These are phyloP conservation scores for Portunus trituberculatus DNA, from an alignment of 1,140 invertebrate species.

Conservation along the genomic window DNA sequence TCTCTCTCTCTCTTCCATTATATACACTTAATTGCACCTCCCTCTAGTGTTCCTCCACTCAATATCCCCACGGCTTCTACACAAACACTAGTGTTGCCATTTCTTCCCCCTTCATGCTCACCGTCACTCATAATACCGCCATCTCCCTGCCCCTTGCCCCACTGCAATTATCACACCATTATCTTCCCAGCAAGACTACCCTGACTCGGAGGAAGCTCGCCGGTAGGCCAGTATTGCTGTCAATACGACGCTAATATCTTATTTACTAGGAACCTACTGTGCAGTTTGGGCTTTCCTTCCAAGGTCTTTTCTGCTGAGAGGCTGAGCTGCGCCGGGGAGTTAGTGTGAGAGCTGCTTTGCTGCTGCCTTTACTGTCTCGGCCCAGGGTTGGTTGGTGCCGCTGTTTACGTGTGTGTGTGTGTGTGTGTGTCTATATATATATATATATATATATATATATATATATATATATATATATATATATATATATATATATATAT, in stretches of 20 bases:
- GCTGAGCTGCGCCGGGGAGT: no score
- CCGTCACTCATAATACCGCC: neutral
- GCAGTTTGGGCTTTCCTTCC: neutral
- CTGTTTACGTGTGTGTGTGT: no score
- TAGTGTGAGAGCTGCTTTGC: no score
- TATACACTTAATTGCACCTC: neutral
- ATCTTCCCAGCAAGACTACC: neutral
- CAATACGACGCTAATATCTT: neutral
- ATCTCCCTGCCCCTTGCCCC: neutral
- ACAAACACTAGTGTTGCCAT: neutral
- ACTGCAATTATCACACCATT: neutral
- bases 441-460: no score
- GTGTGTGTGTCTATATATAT: no score
- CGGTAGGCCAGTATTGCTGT: neutral
- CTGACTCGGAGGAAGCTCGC: conserved; percentile 16
- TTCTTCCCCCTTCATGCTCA: neutral
- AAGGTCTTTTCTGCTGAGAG: no score
- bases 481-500: no score
- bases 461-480: no score
- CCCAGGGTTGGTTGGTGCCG: no score
- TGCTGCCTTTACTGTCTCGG: no score
- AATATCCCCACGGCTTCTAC: neutral
- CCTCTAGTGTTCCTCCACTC: neutral
- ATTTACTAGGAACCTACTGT: neutral
- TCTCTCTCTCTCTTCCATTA: neutral